Conservation (phyloP, 2,113 vertebrate genomes). For the Rhodinocichla rosea region DNA sequence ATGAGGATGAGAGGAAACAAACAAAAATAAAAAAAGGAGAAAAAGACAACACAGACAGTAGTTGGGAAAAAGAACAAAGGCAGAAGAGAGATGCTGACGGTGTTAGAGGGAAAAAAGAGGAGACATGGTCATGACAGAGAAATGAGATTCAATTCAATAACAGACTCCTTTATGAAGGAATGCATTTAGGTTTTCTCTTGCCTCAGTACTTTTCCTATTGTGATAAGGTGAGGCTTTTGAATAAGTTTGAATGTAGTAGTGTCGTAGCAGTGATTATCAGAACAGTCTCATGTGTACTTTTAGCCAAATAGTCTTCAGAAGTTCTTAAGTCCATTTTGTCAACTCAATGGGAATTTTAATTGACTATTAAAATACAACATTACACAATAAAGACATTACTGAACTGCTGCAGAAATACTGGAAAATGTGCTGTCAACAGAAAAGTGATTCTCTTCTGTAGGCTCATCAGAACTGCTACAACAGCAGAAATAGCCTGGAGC, state of each 20-base stretch:
- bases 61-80: neutral
- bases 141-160: neutral
- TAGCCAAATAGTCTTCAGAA: constrained; percentile 20
- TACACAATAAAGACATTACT: constrained; percentile 23
- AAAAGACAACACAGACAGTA: neutral
- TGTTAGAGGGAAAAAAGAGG: neutral
- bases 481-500: neutral
- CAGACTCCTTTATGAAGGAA: neutral
- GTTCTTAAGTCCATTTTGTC: constrained; percentile 20
- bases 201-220: neutral
- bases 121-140: neutral
- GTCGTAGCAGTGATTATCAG: neutral
- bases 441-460: neutral
- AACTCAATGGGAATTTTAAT: constrained; percentile 47
- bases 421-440: neutral
- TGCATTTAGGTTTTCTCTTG: neutral
- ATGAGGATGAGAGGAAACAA: neutral
- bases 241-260: neutral
- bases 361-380: constrained; percentile 33
- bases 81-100: neutral
- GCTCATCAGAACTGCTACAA: neutral
- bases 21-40: neutral
- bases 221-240: neutral
- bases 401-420: neutral
- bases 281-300: constrained; percentile 16